Evolutionary conservation across 2,888 invertebrate species (phyloP), one percentile per base, ranked within the genome.

Genomic region (Brachyopa scutellaris): DNA sequence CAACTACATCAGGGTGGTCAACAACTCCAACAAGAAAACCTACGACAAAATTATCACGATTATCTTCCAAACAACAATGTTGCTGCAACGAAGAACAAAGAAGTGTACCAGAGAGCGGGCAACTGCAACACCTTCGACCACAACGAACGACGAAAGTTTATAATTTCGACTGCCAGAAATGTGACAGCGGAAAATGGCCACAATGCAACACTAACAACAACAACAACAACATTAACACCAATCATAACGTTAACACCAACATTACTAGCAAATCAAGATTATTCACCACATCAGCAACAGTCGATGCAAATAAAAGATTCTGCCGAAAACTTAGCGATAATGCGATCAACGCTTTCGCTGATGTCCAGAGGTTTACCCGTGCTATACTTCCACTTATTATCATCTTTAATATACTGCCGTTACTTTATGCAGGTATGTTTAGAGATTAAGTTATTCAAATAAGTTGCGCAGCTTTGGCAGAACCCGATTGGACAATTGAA

Each of bases 351-450:
- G 85, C 87, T 84, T 86, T 87, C 72, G 85, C 84, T 85, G 89
- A 90, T 86, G 84, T 89, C 78, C 90, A 90, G 85, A 88, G 87
- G 84, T 85, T 89, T 85, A 85, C 89, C 84, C 88, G 88, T 84
- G 86, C 87, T 87, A 86, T 90, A 79, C 86, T 90, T 85, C 89
- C 90, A 82, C 86, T 90, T 85, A 85, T 90, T 86, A 88, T 90
- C 87, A 88, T 90, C 85, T 89, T 90, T 86, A 90, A 90, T 87
- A 88, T 90, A 88, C 87, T 90, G 87, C 91, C 90, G 85, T 86
- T 90, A 80, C 89, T 90, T 85, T 89, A 88, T 88, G 90, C 90
- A 89, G 90, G 90, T 90, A 64, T 89, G 90, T 88, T 2, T 1
- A 19, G 2, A 13, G 1, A 29, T 26, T 13, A 26, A 26, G 26